Conservation (phyloP, 2,888 invertebrate genomes). For the Acanthosepion esculentum region DNA sequence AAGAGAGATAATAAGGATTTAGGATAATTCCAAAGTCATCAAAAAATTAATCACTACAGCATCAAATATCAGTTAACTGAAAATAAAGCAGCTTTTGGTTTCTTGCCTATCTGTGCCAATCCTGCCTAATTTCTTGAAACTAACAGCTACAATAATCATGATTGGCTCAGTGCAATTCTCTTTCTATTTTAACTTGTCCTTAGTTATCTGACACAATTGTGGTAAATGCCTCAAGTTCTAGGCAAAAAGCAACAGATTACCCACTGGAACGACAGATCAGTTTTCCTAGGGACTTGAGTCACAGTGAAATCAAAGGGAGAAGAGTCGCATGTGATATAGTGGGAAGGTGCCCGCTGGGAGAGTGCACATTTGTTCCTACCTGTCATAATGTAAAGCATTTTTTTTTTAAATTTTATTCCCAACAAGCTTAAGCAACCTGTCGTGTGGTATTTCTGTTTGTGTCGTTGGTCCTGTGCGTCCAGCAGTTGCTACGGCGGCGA, state of each 20-base stretch:
- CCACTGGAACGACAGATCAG: background rate
- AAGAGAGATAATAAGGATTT: no score
- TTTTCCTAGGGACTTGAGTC: background rate
- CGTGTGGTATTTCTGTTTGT: constrained; percentile 44
- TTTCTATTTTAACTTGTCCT: no score
- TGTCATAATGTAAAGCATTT: constrained; percentile 38
- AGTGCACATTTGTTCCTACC: constrained; percentile 39
- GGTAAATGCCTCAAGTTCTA: no score
- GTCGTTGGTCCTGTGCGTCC: constrained; percentile 37
- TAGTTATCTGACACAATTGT: no score
- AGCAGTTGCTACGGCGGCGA: constrained; percentile 42
- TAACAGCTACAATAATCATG: no score
- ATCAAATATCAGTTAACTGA: no score
- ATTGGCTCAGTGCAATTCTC: no score
- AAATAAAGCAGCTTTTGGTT: no score
- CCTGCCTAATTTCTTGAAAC: no score
- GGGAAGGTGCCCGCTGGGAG: background rate
- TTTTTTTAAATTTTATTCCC: background rate
- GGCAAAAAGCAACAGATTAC: background rate
- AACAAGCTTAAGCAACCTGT: constrained; percentile 38
- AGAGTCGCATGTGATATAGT: background rate
- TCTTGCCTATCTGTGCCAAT: no score
- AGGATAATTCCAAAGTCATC: no score
- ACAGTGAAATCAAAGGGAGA: background rate
- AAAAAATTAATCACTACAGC: no score